These are phyloP conservation scores for Stratiomys singularior DNA, from an alignment of 2,888 invertebrate species.

Conservation along the genomic window DNA sequence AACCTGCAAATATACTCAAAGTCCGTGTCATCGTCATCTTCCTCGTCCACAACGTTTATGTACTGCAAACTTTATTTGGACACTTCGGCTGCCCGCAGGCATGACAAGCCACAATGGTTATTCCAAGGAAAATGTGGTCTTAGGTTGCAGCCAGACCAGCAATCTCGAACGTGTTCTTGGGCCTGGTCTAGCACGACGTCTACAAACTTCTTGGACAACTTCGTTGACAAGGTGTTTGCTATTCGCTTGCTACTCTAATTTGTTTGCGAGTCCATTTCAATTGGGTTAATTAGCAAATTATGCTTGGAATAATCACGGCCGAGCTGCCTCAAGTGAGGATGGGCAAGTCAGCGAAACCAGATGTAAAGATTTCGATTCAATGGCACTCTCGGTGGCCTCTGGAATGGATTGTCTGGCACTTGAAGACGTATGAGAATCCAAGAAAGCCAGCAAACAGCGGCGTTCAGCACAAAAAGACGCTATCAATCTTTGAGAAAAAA, in stretches of 20 bases:
- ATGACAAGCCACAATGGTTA: neutral
- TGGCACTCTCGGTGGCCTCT: neutral
- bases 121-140: conserved; percentile 3
- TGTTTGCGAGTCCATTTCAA: conserved; percentile 48
- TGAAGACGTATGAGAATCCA: neutral
- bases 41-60: neutral
- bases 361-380: conserved; percentile 23
- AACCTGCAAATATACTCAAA: conserved; percentile 14
- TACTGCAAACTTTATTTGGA: neutral
- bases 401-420: neutral
- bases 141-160: neutral
- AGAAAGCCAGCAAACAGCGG: neutral
- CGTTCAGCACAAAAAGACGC: neutral
- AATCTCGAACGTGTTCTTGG: no score
- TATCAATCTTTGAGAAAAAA: neutral
- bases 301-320: neutral
- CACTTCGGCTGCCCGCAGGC: conserved; percentile 1
- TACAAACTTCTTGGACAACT: neutral
- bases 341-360: conserved; percentile 24
- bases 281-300: conserved; percentile 47
- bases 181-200: no score
- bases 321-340: no score
- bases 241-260: conserved; percentile 43
- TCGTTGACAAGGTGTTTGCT: conserved; percentile 4
- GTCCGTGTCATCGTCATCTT: conserved; percentile 23